These are phyloP conservation scores for Dryomyza anilis DNA, from an alignment of 2,888 invertebrate species.

Conservation along the genomic window DNA sequence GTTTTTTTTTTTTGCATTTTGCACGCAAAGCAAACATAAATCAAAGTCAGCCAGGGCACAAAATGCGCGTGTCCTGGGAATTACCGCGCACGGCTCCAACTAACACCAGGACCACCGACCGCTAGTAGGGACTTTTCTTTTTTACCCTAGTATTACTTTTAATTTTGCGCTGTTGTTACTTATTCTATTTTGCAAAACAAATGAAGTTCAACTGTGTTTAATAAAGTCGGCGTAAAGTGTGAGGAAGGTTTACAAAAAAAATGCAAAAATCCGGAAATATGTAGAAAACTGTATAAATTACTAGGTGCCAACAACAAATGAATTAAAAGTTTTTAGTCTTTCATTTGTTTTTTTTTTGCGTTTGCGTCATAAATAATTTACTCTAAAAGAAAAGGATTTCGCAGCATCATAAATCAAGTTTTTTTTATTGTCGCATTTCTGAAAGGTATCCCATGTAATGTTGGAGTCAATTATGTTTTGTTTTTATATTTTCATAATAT, in stretches of 20 bases:
- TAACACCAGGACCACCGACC: not conserved
- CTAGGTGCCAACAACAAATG: slow-evolving; percentile 33
- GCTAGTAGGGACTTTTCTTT: slow-evolving; percentile 17
- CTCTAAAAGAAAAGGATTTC: slow-evolving; percentile 33
- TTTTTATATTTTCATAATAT: no score
- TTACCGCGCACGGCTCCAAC: slow-evolving; percentile 8
- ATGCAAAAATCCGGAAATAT: slow-evolving; percentile 25
- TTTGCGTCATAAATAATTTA: slow-evolving; percentile 26
- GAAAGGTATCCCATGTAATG: no score
- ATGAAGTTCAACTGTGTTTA: slow-evolving; percentile 1
- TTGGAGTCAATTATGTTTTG: no score
- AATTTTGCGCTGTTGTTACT: no score
- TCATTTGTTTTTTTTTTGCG: no score
- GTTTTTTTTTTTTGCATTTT: not conserved
- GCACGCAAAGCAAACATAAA: slow-evolving; percentile 53
- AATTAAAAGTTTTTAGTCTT: slow-evolving; percentile 25
- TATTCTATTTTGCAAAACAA: not conserved
- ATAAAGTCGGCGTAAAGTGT: not conserved
- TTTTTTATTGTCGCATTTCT: no score
- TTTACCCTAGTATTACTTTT: not conserved
- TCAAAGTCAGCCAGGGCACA: slow-evolving; percentile 58
- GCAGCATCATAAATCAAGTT: slow-evolving; percentile 38
- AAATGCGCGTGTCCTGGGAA: slow-evolving; percentile 39
- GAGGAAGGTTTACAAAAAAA: not conserved
- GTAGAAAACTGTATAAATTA: slow-evolving; percentile 33